A percentile compares a stretch with the other conserved stretches of the same genome.
Conservation (phyloP, 1,140 invertebrate genomes). For the Bombyx mandarina region DNA sequence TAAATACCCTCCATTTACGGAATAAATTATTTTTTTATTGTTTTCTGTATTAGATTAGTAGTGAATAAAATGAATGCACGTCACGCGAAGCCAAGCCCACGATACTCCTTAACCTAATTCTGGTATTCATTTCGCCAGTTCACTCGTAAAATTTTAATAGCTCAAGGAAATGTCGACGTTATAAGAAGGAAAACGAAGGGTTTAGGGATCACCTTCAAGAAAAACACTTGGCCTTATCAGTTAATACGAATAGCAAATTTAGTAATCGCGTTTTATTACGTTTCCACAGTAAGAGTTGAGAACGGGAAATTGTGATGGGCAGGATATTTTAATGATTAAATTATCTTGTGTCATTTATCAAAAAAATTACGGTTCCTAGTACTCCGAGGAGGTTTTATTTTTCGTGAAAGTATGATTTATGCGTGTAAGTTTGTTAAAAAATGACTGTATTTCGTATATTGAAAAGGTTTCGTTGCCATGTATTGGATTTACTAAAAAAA, state of each 20-base stretch:
- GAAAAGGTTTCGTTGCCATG: too few relatives aligned
- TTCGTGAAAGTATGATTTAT: too few relatives aligned
- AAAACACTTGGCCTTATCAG: constrained; percentile 11
- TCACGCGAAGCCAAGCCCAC: constrained; percentile 41
- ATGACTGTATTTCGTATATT: too few relatives aligned
- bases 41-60: constrained; percentile 10
- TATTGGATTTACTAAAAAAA: too few relatives aligned
- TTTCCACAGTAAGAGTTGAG: background rate
- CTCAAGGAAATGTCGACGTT: constrained; percentile 41
- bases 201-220: constrained; percentile 31
- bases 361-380: too few relatives aligned
- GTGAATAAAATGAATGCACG: constrained; percentile 12
- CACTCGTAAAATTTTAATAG: constrained; percentile 66
- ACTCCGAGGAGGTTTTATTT: too few relatives aligned
- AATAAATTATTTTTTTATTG: constrained; percentile 4
- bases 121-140: constrained; percentile 60
- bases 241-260: constrained; percentile 1
- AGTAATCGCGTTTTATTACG: background rate
- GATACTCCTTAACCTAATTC: constrained; percentile 60
- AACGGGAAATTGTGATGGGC: too few relatives aligned
- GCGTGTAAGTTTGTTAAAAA: too few relatives aligned
- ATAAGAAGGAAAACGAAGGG: constrained; percentile 40
- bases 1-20: background rate
- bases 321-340: too few relatives aligned
- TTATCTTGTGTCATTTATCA: too few relatives aligned